phyloP scores from a whole-genome alignment of 2,888 invertebrate species.

The Pherbina coryleti region DNA sequence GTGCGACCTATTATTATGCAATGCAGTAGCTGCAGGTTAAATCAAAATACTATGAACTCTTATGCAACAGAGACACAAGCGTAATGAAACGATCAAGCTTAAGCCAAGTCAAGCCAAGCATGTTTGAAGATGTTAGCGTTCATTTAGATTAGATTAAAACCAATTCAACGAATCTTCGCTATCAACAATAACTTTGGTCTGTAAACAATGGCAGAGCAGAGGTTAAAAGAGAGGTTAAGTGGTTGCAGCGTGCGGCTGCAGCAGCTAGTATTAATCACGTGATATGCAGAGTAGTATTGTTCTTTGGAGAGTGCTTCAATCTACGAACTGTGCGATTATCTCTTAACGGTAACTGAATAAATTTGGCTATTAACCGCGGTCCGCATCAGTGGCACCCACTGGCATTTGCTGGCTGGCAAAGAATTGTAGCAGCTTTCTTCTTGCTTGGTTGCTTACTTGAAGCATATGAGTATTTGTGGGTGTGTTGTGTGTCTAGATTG shows the following conservation, averaged over 20 bases:
- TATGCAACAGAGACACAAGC: slow-evolving; percentile 21
- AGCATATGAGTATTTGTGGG: no score
- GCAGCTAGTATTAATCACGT: slow-evolving; percentile 22
- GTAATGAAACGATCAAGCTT: slow-evolving; percentile 21
- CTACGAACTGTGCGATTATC: slow-evolving; percentile 29
- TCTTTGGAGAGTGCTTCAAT: no score
- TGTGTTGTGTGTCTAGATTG: no score
- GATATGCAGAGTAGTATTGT: background rate
- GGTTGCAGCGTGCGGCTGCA: background rate
- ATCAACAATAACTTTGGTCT: background rate
- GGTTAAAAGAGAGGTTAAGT: slow-evolving; percentile 3
- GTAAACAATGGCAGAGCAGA: slow-evolving; percentile 2
- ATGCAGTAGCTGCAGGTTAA: slow-evolving; percentile 29
- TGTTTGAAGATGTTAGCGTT: background rate
- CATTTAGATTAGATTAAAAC: background rate
- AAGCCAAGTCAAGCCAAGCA: background rate
- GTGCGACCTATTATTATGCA: background rate
- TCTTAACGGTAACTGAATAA: slow-evolving; percentile 23
- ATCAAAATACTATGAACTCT: slow-evolving; percentile 21
- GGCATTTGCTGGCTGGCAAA: background rate
- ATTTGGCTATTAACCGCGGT: slow-evolving; percentile 3
- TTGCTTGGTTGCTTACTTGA: no score
- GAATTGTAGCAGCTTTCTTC: background rate
- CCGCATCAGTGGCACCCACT: background rate
- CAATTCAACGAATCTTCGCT: background rate